Evolutionary conservation across 37 sponge, comb jelly and placozoan species (phyloP), one percentile per base, ranked within the genome.

Genomic region (Bolinopsis microptera): DNA sequence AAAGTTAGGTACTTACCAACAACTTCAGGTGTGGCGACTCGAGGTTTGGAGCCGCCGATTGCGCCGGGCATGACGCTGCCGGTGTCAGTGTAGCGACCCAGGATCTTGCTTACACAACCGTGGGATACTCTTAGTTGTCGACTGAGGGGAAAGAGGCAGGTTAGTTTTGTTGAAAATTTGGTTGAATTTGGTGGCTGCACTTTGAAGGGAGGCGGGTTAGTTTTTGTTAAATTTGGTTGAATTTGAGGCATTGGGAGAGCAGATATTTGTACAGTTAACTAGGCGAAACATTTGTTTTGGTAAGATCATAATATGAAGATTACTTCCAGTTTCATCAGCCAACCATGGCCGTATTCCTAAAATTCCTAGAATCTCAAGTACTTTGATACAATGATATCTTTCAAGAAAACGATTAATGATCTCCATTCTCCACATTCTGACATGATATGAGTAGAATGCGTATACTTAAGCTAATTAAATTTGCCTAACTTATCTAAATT

Each of bases 21-120:
- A 23, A 98, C 98, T 68, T 96, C 95, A 5, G 98, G 96, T 0
- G 98, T 98, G 35, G 98, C 98, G 0, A 98, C 98, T 39, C 96
- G 96, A 0, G 98, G 98, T 92, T 98, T 98, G 94, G 97, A 97
- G 0, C 98, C 98, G 5, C 98, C 98, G 39, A 98, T 98, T 26
- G 96, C 94, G 0, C 98, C 98, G 24, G 98, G 98, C 69, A 95
- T 96, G 39, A 98, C 95, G 21, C 96, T 96, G 1, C 98, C 98
- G 2, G 80, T 77, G 80, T 77, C 80, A 77, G 80, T 77, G 80
- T 77, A 77, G 95, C 98, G 95, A 39, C 97, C 96, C 26, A 98
- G 93, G 38, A 98, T 98, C 95, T 98, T 98, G 95, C 98, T 98
- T 68, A 98, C 98, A 93, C 98, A 98, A 3, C 98, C 98, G 92